Percentiles rank a stretch among this genome's conserved stretches.
Evolutionary conservation across 37 sponge, comb jelly and placozoan species (phyloP).

Genomic region (Aplysina aerophoba): DNA sequence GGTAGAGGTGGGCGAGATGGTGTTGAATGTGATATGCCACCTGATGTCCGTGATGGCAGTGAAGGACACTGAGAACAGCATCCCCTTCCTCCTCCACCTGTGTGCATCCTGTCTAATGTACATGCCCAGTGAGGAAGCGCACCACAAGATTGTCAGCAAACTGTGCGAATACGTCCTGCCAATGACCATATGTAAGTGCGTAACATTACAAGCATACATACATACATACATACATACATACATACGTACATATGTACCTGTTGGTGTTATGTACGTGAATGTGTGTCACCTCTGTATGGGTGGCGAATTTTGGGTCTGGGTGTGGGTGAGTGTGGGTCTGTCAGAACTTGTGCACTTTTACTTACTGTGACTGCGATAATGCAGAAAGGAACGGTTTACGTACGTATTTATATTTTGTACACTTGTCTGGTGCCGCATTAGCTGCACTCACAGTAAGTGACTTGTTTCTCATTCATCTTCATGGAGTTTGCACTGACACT

Average conservation of each 20-base stretch:
- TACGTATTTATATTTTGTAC: no score
- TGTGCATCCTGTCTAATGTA: constrained; percentile 62
- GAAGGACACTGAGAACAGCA: not conserved
- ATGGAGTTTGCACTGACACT: no score
- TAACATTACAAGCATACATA: not conserved
- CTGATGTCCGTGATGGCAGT: constrained; percentile 36
- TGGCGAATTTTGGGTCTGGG: no score
- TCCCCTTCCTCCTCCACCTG: constrained; percentile 22
- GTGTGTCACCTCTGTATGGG: no score
- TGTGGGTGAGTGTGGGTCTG: no score
- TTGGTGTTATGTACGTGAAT: no score
- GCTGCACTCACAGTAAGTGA: no score
- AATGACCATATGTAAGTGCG: constrained; percentile 49
- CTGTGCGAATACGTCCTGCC: constrained; percentile 67
- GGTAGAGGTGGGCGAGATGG: constrained; percentile 40
- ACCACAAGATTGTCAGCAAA: constrained; percentile 36
- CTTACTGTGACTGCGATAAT: no score
- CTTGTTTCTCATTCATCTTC: no score
- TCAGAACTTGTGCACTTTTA: no score
- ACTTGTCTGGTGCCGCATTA: no score
- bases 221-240: not conserved
- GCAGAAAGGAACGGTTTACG: no score
- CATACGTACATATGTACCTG: not conserved
- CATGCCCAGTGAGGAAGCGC: constrained; percentile 15
- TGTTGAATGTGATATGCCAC: constrained; percentile 54